These are phyloP conservation scores for Cyclargus thomasi DNA, from an alignment of 1,140 invertebrate genomes.

Conservation along the genomic window DNA sequence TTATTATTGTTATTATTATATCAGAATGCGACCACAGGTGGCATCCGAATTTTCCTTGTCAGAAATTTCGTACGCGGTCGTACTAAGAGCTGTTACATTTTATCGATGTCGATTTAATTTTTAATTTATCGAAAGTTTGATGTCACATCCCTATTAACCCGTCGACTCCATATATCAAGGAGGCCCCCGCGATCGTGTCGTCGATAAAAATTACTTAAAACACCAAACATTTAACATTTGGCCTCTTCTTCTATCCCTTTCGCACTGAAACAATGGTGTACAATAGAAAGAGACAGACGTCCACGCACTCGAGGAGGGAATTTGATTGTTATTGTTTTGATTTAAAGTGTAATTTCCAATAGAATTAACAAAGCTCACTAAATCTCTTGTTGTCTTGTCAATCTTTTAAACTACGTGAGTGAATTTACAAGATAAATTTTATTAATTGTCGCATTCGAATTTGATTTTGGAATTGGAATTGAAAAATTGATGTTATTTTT, in stretches of 20 bases:
- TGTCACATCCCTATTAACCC: conserved; percentile 49
- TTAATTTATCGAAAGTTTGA: conserved; percentile 30
- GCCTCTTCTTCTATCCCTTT: conserved; percentile 45
- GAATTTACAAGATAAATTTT: conserved; percentile 37
- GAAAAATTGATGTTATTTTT: conserved; percentile 30
- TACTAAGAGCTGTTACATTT: background rate
- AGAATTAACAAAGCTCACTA: conserved; percentile 34
- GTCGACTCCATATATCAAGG: conserved; percentile 65
- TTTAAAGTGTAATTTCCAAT: conserved; percentile 21
- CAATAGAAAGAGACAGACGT: conserved; percentile 35
- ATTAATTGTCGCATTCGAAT: conserved; percentile 6
- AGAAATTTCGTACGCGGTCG: too few relatives aligned
- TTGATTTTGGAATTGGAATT: conserved; percentile 29
- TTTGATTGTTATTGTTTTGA: conserved; percentile 9
- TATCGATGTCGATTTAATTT: conserved; percentile 24
- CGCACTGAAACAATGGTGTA: conserved; percentile 27
- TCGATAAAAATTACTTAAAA: conserved; percentile 75
- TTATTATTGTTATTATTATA: too few relatives aligned
- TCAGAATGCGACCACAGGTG: too few relatives aligned
- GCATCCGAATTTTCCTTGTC: too few relatives aligned
- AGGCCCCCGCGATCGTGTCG: conserved; percentile 67
- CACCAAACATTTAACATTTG: conserved; percentile 70
- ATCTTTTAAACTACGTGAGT: conserved; percentile 58
- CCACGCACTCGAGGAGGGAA: background rate
- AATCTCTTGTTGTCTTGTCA: conserved; percentile 57